phyloP scores from a whole-genome alignment of 1,140 invertebrate genomes.

The Megalopta genalis region DNA sequence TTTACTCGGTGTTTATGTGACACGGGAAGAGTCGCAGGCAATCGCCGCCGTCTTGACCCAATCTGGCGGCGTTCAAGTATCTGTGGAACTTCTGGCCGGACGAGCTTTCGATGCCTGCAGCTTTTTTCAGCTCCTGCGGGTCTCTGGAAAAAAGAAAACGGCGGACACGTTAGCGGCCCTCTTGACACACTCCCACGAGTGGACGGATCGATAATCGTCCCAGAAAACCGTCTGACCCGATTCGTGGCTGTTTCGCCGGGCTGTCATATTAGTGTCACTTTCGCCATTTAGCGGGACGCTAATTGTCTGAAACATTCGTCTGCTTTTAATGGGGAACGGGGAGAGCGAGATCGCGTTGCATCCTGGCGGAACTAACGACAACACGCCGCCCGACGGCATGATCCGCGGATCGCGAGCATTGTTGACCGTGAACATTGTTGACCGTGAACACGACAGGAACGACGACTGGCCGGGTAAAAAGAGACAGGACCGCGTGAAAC shows the following conservation, averaged over 20 bases:
- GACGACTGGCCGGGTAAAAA: conserved; percentile 44
- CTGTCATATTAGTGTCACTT: conserved; percentile 12
- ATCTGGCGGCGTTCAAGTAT: conserved; percentile 89
- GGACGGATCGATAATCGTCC: neutral
- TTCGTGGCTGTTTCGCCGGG: neutral
- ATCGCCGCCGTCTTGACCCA: conserved; percentile 89
- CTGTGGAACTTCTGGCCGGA: conserved; percentile 88
- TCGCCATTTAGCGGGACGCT: conserved; percentile 19
- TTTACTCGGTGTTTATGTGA: conserved; percentile 80
- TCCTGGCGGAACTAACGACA: conserved; percentile 34
- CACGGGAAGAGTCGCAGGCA: conserved; percentile 87
- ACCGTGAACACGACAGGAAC: too few relatives aligned
- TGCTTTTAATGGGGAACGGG: conserved; percentile 26
- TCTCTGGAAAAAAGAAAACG: conserved; percentile 82
- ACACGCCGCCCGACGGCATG: neutral
- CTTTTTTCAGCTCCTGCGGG: conserved; percentile 85
- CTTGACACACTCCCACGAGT: neutral
- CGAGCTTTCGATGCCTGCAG: conserved; percentile 82
- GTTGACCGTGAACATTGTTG: neutral
- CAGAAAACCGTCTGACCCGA: neutral
- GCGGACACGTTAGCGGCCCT: conserved; percentile 18
- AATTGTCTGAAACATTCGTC: neutral
- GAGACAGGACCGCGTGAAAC: conserved; percentile 31
- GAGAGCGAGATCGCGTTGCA: neutral
- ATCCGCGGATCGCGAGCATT: neutral